Percentiles rank a stretch among this genome's conserved stretches.
Evolutionary conservation across 2,888 invertebrate species (phyloP).

Genomic region (Silvanus unidentatus): DNA sequence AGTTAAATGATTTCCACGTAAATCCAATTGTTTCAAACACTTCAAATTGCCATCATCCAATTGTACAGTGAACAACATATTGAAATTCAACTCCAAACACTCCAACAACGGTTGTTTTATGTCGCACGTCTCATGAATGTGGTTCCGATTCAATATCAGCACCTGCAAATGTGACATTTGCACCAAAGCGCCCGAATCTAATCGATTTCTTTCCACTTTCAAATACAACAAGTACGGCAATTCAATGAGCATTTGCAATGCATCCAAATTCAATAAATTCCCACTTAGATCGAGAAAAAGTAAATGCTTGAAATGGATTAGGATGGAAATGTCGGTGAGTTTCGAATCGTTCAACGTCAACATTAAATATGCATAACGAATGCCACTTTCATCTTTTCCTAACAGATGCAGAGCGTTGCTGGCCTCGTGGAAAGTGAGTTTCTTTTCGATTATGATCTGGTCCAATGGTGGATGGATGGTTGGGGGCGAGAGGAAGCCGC

Average conservation of each 20-base stretch:
- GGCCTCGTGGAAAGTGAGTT: constrained; percentile 41
- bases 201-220: constrained; percentile 53
- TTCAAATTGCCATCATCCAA: constrained; percentile 34
- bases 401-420: constrained; percentile 39
- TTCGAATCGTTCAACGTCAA: constrained; percentile 48
- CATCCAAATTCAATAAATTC: constrained; percentile 49
- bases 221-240: constrained; percentile 54
- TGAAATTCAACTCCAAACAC: constrained; percentile 51
- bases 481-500: constrained; percentile 3
- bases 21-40: constrained; percentile 51
- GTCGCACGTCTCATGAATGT: constrained; percentile 49
- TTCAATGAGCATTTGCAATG: constrained; percentile 47
- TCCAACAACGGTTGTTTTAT: constrained; percentile 53
- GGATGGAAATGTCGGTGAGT: constrained; percentile 50
- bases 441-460: constrained; percentile 32
- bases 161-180: constrained; percentile 57
- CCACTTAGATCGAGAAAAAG: constrained; percentile 55
- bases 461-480: constrained; percentile 13
- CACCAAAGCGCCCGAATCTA: constrained; percentile 48
- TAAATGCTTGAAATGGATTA: constrained; percentile 51
- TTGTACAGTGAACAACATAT: constrained; percentile 36
- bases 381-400: constrained; percentile 44
- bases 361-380: constrained; percentile 55
- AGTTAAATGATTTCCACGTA: constrained; percentile 49
- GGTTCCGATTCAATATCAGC: constrained; percentile 52